Evolutionary conservation across 2,797 vertebrate genomes (phyloP), one percentile per base, ranked within the genome.

Genomic region (Tarsius wallacei): DNA sequence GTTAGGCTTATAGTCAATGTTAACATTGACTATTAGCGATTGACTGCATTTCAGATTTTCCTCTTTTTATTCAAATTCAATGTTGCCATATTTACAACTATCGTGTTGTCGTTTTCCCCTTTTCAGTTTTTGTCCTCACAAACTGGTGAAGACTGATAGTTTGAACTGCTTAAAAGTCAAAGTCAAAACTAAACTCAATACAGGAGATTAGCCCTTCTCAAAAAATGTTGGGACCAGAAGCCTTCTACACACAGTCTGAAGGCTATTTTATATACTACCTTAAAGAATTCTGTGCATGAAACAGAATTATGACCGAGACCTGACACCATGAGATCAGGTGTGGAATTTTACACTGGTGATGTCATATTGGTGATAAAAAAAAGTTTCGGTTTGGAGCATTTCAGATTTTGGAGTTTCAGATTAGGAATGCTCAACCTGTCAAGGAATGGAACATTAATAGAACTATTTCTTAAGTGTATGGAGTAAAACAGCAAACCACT

Each of bases 131-230:
- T 59, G 31, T 49, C 4, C 7, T 84, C 24, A 66, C 0, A 89
- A 94, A 73, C 33, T 88, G 28, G 33, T 49, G 8, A 90, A 96
- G 87, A 33, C n/a, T 47, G 51, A n/a, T 16, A 8, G 2, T 28
- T 71, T 59, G 49, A 71, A 87, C 17, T 68, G 33, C 36, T 76
- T 86, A 76, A 70, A 90, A 78, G 82, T 71, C 33, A 94, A 59
- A 92, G 17, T 47, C 0, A 0, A 63, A 31, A 47, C 24, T 73
- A n/a, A 36, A 78, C 1, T 2, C 68, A 94, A 73, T 31, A 86
- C 17, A 53, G 16, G 16, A 51, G 74, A 12, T 16, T 53, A 76
- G 31, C 12, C 28, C 28, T 76, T 53, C 49, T n/a, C 49, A 19
- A 28, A 53, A 53, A 53, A 31, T 15, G 53, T 10, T 31, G 9